Evolutionary conservation across 2,888 invertebrate genomes (phyloP).

Genomic region (Chouioia cunea): DNA sequence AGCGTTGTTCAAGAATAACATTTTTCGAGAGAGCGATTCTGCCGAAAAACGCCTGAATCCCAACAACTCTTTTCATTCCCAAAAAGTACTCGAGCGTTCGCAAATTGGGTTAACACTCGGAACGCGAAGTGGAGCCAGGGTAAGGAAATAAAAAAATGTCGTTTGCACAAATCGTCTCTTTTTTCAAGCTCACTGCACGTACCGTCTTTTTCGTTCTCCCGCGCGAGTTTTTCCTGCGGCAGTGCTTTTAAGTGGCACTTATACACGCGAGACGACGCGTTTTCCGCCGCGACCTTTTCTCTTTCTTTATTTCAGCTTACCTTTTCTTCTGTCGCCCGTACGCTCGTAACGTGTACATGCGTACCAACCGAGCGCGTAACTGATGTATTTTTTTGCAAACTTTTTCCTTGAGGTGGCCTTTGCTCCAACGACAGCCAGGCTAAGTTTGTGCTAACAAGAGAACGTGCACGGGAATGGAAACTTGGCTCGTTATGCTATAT

Average conservation of each 20-base stretch:
- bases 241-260: slow-evolving; percentile 12
- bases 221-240: slow-evolving; percentile 25
- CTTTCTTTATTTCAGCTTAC: neutral
- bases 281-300: slow-evolving; percentile 14
- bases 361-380: neutral
- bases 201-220: slow-evolving; percentile 15
- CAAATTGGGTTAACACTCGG: slow-evolving; percentile 54
- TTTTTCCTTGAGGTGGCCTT: neutral
- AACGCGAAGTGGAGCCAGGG: neutral
- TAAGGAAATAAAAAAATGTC: slow-evolving; percentile 35
- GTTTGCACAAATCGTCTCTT: slow-evolving; percentile 44
- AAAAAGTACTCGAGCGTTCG: slow-evolving; percentile 48
- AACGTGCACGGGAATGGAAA: slow-evolving; percentile 20
- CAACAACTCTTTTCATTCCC: neutral
- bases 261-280: slow-evolving; percentile 22
- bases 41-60: neutral
- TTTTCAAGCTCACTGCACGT: neutral
- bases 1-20: slow-evolving; percentile 16
- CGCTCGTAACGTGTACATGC: neutral
- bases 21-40: slow-evolving; percentile 22
- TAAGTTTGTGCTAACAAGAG: slow-evolving; percentile 33
- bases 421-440: neutral
- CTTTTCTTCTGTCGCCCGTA: slow-evolving; percentile 5
- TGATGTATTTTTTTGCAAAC: neutral
- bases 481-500: slow-evolving; percentile 35